These are phyloP conservation scores for Gasterosteus nipponicus DNA, from an alignment of 2,113 vertebrate species.

Conservation along the genomic window DNA sequence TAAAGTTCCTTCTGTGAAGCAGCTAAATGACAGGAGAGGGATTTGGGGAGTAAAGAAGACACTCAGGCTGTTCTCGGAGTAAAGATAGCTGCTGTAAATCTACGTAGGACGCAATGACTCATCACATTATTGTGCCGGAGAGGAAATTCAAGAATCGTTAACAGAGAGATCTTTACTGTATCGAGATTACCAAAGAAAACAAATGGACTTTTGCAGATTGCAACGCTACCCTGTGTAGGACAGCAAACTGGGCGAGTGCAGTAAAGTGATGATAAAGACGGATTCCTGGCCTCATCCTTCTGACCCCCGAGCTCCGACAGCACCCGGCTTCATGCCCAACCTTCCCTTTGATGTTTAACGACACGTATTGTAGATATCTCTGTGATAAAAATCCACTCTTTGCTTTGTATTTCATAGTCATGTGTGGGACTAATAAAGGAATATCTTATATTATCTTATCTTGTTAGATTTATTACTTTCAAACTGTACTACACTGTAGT, in stretches of 20 bases:
- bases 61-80: conserved; percentile 36
- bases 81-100: conserved; percentile 67
- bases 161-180: conserved; percentile 20
- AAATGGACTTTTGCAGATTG: background rate
- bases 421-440: too few relatives aligned
- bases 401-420: background rate
- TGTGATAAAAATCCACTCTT: background rate
- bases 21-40: conserved; percentile 53
- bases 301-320: too few relatives aligned
- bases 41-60: conserved; percentile 52
- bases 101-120: conserved; percentile 64
- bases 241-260: background rate
- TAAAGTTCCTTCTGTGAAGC: conserved; percentile 40
- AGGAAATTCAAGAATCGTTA: conserved; percentile 25
- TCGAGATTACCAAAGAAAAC: conserved; percentile 4
- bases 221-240: background rate
- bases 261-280: background rate
- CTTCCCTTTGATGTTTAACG: background rate
- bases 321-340: background rate
- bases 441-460: background rate
- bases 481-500: background rate
- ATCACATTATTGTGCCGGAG: conserved; percentile 37
- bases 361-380: background rate
- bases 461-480: background rate
- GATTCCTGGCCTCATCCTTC: background rate